A percentile compares a stretch with the other conserved stretches of the same genome.
phyloP scores from a whole-genome alignment of 2,113 vertebrate species.

The Stictonetta naevosa region DNA sequence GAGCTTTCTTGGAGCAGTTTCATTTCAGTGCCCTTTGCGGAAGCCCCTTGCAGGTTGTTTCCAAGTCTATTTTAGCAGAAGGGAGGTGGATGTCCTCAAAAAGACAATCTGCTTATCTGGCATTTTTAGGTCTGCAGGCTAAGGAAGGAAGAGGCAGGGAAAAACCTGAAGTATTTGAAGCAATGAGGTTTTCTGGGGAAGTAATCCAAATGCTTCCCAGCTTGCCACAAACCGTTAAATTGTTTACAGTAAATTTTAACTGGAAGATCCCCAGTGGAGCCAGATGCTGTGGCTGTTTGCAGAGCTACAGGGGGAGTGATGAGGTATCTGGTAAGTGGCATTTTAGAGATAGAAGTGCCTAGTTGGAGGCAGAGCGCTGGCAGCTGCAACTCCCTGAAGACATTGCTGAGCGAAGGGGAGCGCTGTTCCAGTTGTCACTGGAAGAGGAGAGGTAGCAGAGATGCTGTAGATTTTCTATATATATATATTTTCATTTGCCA shows the following conservation, averaged over 20 bases:
- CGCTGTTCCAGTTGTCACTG: neutral
- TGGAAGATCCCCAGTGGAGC: slow-evolving; percentile 41
- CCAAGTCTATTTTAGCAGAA: neutral
- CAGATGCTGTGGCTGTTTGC: slow-evolving; percentile 33
- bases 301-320: neutral
- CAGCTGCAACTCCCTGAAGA: neutral
- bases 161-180: neutral
- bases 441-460: neutral
- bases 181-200: slow-evolving; percentile 23
- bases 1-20: neutral
- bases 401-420: neutral
- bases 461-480: neutral
- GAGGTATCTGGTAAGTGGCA: neutral
- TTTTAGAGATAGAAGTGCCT: neutral
- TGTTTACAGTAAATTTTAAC: slow-evolving; percentile 60
- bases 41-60: neutral
- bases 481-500: neutral
- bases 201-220: slow-evolving; percentile 39
- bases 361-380: neutral
- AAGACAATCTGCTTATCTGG: neutral
- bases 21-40: neutral
- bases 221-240: slow-evolving; percentile 45
- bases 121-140: neutral
- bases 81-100: neutral
- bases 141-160: neutral